Evolutionary conservation across 2,113 vertebrate species (phyloP).

Genomic region (Smithornis capensis): DNA sequence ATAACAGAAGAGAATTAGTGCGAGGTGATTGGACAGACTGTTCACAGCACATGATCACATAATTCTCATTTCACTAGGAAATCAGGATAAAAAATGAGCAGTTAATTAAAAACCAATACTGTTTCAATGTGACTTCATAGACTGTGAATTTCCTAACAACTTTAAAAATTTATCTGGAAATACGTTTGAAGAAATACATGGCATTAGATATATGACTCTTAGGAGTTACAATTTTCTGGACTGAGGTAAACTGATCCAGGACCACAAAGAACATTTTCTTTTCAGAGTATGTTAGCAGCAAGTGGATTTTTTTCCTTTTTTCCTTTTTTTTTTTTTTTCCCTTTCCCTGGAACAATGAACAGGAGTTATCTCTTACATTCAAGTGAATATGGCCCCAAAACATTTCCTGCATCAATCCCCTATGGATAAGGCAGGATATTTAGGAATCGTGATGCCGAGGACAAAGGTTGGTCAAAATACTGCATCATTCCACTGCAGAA

Average conservation of each 20-base stretch:
- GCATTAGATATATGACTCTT: neutral
- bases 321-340: neutral
- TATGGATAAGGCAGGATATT: conserved; percentile 55
- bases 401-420: conserved; percentile 56
- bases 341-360: neutral
- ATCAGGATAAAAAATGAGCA: neutral
- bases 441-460: conserved; percentile 14
- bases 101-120: neutral
- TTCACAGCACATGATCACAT: neutral
- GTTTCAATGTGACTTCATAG: neutral
- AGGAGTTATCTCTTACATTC: conserved; percentile 42
- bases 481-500: neutral
- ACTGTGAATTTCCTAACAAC: neutral
- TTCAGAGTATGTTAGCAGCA: neutral
- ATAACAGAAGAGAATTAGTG: neutral
- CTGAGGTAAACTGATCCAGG: neutral
- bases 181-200: neutral
- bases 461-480: conserved; percentile 47
- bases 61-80: neutral
- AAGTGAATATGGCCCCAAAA: conserved; percentile 24
- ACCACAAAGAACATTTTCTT: neutral
- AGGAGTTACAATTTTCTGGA: neutral
- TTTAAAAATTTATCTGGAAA: neutral
- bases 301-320: neutral
- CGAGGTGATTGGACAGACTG: neutral